These are phyloP conservation scores for Trissolcus japonicus DNA, from an alignment of 2,888 invertebrate genomes.

Conservation along the genomic window DNA sequence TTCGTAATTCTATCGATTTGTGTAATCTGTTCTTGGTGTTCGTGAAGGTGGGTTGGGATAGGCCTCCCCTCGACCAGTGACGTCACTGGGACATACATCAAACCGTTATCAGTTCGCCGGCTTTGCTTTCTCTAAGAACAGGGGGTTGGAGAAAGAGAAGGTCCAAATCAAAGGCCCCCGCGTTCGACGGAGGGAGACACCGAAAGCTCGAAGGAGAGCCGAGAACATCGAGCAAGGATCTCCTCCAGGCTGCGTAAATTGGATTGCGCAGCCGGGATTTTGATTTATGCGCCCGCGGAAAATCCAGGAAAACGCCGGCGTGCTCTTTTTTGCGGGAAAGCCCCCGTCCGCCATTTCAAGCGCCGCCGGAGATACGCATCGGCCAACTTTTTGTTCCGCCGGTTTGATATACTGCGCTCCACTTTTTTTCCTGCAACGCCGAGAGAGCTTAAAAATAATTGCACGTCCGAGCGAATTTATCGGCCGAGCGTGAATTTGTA, in stretches of 20 bases:
- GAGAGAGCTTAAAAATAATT: slow-evolving; percentile 27
- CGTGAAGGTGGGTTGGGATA: slow-evolving; percentile 56
- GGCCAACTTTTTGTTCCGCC: slow-evolving; percentile 12
- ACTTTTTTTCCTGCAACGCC: slow-evolving; percentile 18
- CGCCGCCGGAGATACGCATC: slow-evolving; percentile 38
- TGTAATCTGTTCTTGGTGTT: slow-evolving; percentile 72
- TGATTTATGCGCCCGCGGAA: slow-evolving; percentile 64
- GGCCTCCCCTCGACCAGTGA: slow-evolving; percentile 68
- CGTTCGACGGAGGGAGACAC: slow-evolving; percentile 49
- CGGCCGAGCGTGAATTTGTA: slow-evolving; percentile 6
- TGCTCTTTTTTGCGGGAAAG: slow-evolving; percentile 40
- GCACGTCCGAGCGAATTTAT: slow-evolving; percentile 16
- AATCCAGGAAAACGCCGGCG: slow-evolving; percentile 42
- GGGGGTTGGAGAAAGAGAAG: slow-evolving; percentile 53
- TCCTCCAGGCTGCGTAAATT: slow-evolving; percentile 66
- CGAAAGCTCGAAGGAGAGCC: slow-evolving; percentile 41
- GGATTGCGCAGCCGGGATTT: slow-evolving; percentile 65
- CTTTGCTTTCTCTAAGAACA: slow-evolving; percentile 60
- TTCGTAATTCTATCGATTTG: slow-evolving; percentile 73
- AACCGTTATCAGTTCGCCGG: slow-evolving; percentile 73
- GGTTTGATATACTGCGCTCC: background rate
- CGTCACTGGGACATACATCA: slow-evolving; percentile 74
- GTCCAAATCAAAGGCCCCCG: slow-evolving; percentile 19
- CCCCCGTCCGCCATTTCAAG: slow-evolving; percentile 39
- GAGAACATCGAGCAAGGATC: slow-evolving; percentile 54